Evolutionary conservation across 2,797 vertebrate genomes (phyloP).

Genomic region (Yasuhikotakia modesta): DNA sequence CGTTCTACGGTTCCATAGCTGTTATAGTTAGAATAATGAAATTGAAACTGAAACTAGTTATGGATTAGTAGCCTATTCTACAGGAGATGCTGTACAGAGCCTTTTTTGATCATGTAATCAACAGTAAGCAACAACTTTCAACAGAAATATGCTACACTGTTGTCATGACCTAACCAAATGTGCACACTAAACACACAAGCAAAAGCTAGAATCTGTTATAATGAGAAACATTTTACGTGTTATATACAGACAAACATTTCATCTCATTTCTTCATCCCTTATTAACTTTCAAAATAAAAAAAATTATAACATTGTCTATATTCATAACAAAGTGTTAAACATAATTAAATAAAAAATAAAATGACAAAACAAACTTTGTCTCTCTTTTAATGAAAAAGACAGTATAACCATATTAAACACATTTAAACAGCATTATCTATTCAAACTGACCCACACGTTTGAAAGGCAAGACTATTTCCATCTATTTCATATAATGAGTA

Average conservation of each 20-base stretch:
- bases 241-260: too few species aligned
- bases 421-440: slow-evolving; percentile 61
- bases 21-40: too few species aligned
- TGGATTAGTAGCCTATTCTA: too few species aligned
- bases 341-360: neutral
- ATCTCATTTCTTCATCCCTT: too few species aligned
- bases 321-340: neutral
- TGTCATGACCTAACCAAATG: too few species aligned
- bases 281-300: too few species aligned
- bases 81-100: too few species aligned
- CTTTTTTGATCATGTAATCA: neutral
- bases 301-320: neutral
- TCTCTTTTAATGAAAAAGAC: slow-evolving; percentile 75
- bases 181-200: too few species aligned
- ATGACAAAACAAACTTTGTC: slow-evolving; percentile 15
- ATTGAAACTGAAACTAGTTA: too few species aligned
- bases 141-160: neutral
- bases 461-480: slow-evolving; percentile 27
- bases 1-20: too few species aligned
- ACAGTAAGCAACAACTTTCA: neutral
- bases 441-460: slow-evolving; percentile 77
- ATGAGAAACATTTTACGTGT: too few species aligned
- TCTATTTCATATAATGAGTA: slow-evolving; percentile 30
- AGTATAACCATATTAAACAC: slow-evolving; percentile 69
- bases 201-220: too few species aligned